These are phyloP conservation scores for Sturnus vulgaris DNA, from an alignment of 2,113 vertebrate species.

Conservation along the genomic window DNA sequence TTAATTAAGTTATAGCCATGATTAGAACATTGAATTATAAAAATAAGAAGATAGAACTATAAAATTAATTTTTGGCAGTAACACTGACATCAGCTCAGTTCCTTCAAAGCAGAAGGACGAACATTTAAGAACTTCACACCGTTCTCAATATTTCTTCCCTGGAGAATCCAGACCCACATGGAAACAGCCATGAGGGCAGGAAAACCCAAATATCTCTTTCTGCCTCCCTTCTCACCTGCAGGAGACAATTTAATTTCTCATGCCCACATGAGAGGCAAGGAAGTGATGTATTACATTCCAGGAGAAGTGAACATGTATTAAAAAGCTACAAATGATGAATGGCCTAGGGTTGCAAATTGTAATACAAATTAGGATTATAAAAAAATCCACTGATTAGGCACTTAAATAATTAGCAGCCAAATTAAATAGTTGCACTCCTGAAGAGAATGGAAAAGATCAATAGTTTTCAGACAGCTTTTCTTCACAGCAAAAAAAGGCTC, in stretches of 20 bases:
- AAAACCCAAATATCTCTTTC: background rate
- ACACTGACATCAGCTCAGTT: background rate
- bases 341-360: background rate
- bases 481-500: background rate
- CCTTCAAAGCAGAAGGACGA: background rate
- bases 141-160: background rate
- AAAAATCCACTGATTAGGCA: background rate
- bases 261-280: background rate
- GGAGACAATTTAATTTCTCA: background rate
- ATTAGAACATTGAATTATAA: background rate
- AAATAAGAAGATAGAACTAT: background rate
- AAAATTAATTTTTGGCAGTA: background rate
- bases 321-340: background rate
- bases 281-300: background rate
- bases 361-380: background rate
- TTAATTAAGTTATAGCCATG: background rate
- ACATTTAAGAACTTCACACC: background rate
- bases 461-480: background rate
- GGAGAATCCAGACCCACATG: background rate
- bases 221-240: background rate
- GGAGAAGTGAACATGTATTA: background rate
- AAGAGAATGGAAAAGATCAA: background rate
- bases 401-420: constrained; percentile 21
- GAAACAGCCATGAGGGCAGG: background rate
- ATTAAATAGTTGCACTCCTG: background rate